Evolutionary conservation across 1,140 invertebrate genomes (phyloP).

Genomic region (Papilio helenus): DNA sequence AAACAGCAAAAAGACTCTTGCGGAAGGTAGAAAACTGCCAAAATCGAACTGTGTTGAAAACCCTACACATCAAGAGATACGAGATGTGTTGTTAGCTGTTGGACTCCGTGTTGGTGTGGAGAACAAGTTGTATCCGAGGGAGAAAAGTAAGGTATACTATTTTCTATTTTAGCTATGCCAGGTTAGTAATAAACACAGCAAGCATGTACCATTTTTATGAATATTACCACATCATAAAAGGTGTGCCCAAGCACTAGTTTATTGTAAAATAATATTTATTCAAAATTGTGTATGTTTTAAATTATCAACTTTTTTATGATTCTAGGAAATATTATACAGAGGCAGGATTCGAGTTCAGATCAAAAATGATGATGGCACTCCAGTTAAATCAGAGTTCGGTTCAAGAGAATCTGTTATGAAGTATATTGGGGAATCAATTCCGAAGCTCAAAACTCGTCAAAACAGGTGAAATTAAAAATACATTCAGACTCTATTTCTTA

Average conservation of each 20-base stretch:
- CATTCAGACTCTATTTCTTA: not conserved
- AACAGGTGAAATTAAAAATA: constrained; percentile 63
- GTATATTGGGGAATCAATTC: constrained; percentile 93
- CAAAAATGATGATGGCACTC: constrained; percentile 95
- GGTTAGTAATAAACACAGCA: too few species aligned
- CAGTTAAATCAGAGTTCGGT: constrained; percentile 88
- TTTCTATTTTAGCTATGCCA: too few species aligned
- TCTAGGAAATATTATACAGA: constrained; percentile 88
- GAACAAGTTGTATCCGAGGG: constrained; percentile 96
- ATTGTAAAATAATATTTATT: too few species aligned
- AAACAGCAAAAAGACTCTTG: constrained; percentile 95
- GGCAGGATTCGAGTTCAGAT: constrained; percentile 96
- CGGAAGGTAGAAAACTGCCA: constrained; percentile 92
- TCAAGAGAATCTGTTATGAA: constrained; percentile 90
- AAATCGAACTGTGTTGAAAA: constrained; percentile 96
- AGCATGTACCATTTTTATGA: too few species aligned
- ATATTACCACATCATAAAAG: not conserved
- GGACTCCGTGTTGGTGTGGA: constrained; percentile 95
- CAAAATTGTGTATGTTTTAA: not conserved
- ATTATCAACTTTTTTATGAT: constrained; percentile 40
- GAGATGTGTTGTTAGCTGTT: constrained; percentile 92
- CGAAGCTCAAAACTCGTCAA: constrained; percentile 93
- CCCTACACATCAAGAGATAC: constrained; percentile 96
- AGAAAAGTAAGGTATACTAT: constrained; percentile 89
- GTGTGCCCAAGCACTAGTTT: too few species aligned